Evolutionary conservation across 2,888 invertebrate genomes (phyloP).

Genomic region (Drosophila villosipedis): DNA sequence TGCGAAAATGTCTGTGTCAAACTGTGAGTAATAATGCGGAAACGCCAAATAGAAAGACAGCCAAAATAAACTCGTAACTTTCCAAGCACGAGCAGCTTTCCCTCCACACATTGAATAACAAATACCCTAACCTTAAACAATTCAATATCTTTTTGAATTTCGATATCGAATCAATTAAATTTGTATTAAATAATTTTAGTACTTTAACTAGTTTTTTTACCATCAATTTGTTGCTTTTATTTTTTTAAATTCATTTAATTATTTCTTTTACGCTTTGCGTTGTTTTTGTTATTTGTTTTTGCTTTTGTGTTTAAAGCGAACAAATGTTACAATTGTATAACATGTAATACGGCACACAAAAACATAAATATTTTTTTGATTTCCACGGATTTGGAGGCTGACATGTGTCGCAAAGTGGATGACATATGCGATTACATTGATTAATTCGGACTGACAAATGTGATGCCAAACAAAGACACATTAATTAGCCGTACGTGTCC

Average conservation of each 20-base stretch:
- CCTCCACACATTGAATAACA: neutral
- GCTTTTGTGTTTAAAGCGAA: neutral
- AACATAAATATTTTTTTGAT: neutral
- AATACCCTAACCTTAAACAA: conserved; percentile 23
- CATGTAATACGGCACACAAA: neutral
- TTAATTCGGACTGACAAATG: conserved; percentile 61
- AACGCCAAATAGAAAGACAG: conserved; percentile 54
- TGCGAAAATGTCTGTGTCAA: conserved; percentile 73
- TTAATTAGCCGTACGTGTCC: conserved; percentile 78
- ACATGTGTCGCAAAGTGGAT: conserved; percentile 63
- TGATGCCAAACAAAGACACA: conserved; percentile 65
- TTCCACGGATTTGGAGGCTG: conserved; percentile 22
- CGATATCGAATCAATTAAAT: neutral
- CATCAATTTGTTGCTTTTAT: neutral
- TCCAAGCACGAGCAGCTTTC: conserved; percentile 3
- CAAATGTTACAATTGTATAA: neutral
- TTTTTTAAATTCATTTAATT: neutral
- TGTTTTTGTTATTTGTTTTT: too few relatives aligned
- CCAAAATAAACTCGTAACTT: conserved; percentile 63
- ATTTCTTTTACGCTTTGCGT: too few relatives aligned
- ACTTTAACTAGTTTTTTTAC: neutral
- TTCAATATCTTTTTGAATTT: neutral
- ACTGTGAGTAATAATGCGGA: conserved; percentile 78
- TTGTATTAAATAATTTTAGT: neutral
- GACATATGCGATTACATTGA: conserved; percentile 59